These are phyloP conservation scores for Rhinogobio ventralis DNA, from an alignment of 2,797 vertebrate genomes.

Conservation along the genomic window DNA sequence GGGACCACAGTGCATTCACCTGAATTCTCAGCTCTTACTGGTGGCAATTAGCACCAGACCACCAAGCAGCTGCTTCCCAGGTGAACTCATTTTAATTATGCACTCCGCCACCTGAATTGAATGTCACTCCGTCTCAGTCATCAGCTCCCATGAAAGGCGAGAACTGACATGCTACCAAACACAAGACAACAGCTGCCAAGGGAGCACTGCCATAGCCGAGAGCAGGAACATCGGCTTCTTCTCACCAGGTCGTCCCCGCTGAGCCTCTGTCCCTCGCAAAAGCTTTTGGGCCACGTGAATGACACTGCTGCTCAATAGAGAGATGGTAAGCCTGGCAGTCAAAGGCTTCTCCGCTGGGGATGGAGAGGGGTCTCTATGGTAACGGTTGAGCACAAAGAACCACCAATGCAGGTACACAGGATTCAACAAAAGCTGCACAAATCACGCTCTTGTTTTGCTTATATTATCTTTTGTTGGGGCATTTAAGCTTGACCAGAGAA, in stretches of 20 bases:
- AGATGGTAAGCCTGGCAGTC: conserved; percentile 74
- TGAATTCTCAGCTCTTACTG: conserved; percentile 44
- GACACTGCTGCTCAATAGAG: conserved; percentile 73
- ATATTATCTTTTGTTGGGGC: conserved; percentile 52
- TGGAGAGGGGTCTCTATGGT: conserved; percentile 83
- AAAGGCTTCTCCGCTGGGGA: conserved; percentile 77
- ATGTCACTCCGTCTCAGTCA: conserved; percentile 71
- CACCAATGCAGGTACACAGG: conserved; percentile 79
- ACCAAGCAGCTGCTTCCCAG: conserved; percentile 72
- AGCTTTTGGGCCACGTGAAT: conserved; percentile 68
- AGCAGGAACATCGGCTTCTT: conserved; percentile 62
- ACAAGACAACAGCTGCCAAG: conserved; percentile 69
- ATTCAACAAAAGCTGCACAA: conserved; percentile 69
- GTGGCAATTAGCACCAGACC: conserved; percentile 66
- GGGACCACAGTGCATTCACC: conserved; percentile 8
- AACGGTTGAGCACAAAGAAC: conserved; percentile 74
- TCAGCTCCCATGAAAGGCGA: conserved; percentile 70
- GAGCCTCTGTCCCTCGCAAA: conserved; percentile 54
- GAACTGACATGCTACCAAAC: conserved; percentile 61
- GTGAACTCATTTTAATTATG: conserved; percentile 79
- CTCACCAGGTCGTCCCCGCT: conserved; percentile 17
- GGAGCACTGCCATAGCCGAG: conserved; percentile 70
- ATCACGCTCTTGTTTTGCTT: conserved; percentile 62
- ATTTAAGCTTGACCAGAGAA: conserved; percentile 37
- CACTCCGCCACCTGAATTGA: conserved; percentile 69